These are phyloP conservation scores for Leptobrachium ailaonicum DNA, from an alignment of 2,113 vertebrate species.

Conservation along the genomic window DNA sequence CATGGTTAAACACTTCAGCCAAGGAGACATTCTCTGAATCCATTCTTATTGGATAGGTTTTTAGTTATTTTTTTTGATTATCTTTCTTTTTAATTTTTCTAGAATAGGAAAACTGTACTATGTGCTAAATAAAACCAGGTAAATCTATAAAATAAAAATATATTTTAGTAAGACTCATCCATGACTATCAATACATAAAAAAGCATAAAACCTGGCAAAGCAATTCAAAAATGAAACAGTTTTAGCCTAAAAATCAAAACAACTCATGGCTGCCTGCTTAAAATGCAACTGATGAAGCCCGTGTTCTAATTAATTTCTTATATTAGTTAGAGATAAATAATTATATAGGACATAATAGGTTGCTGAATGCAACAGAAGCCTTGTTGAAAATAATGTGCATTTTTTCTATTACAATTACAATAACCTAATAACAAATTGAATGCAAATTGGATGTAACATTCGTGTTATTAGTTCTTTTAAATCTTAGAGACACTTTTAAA, in stretches of 20 bases:
- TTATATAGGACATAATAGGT: neutral
- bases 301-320: neutral
- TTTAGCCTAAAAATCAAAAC: slow-evolving; percentile 13
- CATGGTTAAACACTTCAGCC: too few relatives aligned
- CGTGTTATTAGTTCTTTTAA: too few relatives aligned
- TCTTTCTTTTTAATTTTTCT: neutral
- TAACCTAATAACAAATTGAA: too few relatives aligned
- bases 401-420: too few relatives aligned
- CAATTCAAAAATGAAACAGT: slow-evolving; percentile 14
- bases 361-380: neutral
- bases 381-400: too few relatives aligned
- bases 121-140: neutral
- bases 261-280: neutral
- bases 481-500: too few relatives aligned
- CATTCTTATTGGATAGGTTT: neutral
- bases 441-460: too few relatives aligned
- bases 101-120: neutral
- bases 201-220: slow-evolving; percentile 15
- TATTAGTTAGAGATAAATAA: slow-evolving; percentile 8
- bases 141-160: slow-evolving; percentile 17
- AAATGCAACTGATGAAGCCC: neutral
- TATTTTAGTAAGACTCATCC: slow-evolving; percentile 17
- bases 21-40: too few relatives aligned
- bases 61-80: neutral
- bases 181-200: slow-evolving; percentile 18